Percentiles rank a stretch among this genome's conserved stretches.
Conservation (phyloP, 2,797 vertebrate genomes). For the Muscicapa comitata region DNA sequence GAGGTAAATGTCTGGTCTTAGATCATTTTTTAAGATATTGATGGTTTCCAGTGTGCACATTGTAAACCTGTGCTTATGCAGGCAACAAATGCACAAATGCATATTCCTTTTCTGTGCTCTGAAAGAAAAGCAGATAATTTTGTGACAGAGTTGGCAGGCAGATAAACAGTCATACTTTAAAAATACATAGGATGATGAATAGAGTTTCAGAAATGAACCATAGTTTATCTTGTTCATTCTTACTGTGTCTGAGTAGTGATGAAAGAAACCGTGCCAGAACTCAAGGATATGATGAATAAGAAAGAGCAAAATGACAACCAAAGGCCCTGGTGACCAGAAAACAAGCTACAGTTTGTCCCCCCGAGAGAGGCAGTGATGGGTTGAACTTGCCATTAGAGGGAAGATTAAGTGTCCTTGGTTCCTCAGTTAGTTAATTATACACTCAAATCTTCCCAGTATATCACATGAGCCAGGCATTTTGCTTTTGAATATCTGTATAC, state of each 20-base stretch:
- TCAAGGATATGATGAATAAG: constrained; percentile 85
- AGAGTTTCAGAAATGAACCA: constrained; percentile 72
- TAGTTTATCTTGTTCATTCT: constrained; percentile 83
- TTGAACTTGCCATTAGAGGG: constrained; percentile 88
- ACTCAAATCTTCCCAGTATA: constrained; percentile 84
- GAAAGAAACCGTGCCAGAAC: constrained; percentile 84
- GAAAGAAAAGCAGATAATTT: neutral
- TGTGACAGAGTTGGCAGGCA: neutral
- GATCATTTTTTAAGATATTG: neutral
- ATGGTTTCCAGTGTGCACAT: neutral
- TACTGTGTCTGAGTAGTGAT: constrained; percentile 85
- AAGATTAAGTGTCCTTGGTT: constrained; percentile 93
- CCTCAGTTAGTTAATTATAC: constrained; percentile 92
- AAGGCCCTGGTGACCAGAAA: constrained; percentile 85
- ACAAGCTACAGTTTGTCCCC: constrained; percentile 84
- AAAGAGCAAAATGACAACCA: constrained; percentile 84
- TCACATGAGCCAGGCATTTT: constrained; percentile 76
- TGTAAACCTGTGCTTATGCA: neutral
- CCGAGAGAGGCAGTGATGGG: constrained; percentile 82
- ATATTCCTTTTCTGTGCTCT: neutral
- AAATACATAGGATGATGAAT: constrained; percentile 80
- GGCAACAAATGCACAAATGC: neutral
- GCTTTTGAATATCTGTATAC: constrained; percentile 82
- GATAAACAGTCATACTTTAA: constrained; percentile 32
- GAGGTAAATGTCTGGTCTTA: neutral